These are phyloP conservation scores for Melanitta fusca DNA, from an alignment of 2,797 vertebrate genomes.

Conservation along the genomic window DNA sequence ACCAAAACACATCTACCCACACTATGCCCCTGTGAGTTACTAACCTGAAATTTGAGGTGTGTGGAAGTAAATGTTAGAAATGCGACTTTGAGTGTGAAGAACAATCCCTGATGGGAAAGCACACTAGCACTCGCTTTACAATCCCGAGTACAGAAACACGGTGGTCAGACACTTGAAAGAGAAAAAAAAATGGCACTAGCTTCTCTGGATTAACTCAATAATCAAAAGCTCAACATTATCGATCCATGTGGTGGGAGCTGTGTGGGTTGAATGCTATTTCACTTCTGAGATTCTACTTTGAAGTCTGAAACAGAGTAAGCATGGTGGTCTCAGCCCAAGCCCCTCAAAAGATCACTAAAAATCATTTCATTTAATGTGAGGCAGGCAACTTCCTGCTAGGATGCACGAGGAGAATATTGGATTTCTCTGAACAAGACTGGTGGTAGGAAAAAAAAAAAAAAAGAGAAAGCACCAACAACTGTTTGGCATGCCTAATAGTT, in stretches of 20 bases:
- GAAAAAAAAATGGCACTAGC: constrained; percentile 12
- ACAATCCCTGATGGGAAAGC: neutral
- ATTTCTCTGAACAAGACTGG: neutral
- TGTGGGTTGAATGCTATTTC: neutral
- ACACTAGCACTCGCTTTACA: neutral
- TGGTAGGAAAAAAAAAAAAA: neutral
- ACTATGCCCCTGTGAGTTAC: neutral
- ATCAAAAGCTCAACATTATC: neutral
- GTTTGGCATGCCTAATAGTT: neutral
- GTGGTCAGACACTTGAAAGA: neutral
- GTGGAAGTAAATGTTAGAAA: neutral
- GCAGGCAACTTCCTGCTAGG: neutral
- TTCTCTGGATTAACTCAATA: neutral
- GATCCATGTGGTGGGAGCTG: neutral
- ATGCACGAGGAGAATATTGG: accelerated
- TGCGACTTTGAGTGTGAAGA: neutral
- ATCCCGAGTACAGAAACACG: neutral
- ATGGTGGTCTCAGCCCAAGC: accelerated
- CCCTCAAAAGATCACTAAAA: neutral
- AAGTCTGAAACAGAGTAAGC: neutral
- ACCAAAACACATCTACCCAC: neutral
- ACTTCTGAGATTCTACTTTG: neutral
- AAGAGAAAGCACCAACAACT: neutral
- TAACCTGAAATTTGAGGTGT: neutral
- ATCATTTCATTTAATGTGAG: neutral